Base-by-base conservation (phyloP, 2,888 invertebrate species). In the Venusia cambrica region DNA sequence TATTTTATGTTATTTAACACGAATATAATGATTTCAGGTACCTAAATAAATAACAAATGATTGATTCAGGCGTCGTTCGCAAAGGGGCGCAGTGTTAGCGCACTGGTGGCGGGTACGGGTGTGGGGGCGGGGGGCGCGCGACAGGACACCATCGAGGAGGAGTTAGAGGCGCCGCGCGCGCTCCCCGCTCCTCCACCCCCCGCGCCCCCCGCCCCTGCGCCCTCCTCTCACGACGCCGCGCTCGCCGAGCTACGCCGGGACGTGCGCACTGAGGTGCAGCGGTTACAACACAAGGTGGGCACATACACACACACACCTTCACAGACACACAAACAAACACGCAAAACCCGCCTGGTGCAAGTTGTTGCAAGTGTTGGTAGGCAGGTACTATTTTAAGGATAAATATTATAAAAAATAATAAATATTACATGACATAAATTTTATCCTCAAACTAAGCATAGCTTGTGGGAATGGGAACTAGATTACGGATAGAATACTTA, bases 121-220 rank as follows among this genome's bases (percentile, higher is more conserved):
- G 48, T 47, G 20, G 89, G 62, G 74, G 74, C 83, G 63, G 51
- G 57, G 20, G 48, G 47, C 20, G 89, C 90, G 2, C 87, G 93
- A 16, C 93, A 93, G 66, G 94, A 94, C 63, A 94, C 94, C 29
- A 94, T 95, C 55, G 94, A 94, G 65, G 94, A 94, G 69, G 89
- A 89, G 44, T 85, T 88, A 34, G 91, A 90, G 20, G 90, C 89
- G 52, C 72, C 80, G 53, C 63, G 65, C 60, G 51, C 64, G 10
- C 56, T 14, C 40, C 62, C n/a, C 59, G 65, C 28, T 61, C 73
- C 32, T 32, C 44, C 45, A 30, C 43, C 44, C 17, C 22, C 4
- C 5, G 9, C 24, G 4, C 16, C 16, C n/a, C 22, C 57, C 56
- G 67, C 57, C 38, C 57, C 22, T 62, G 74, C 34, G 56, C 72